Conservation (phyloP, 2,113 vertebrate genomes). For the Anas platyrhynchos region DNA sequence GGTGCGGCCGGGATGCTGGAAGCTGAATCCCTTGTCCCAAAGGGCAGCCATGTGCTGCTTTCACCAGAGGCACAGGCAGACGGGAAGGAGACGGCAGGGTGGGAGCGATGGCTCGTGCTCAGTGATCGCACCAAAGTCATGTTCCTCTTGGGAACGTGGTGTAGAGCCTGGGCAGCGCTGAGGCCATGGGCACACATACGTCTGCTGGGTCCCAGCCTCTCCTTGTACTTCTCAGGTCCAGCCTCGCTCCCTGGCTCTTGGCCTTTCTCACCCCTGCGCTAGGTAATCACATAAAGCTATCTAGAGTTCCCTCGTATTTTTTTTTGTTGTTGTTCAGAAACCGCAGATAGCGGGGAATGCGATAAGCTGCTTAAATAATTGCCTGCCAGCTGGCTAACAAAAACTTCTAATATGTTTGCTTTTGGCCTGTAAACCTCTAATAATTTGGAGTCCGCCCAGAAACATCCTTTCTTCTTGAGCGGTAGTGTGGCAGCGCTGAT, state of each 20-base stretch:
- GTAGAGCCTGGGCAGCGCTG: neutral
- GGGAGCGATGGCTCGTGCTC: neutral
- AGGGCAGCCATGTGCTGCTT: conserved; percentile 27
- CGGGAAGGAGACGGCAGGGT: neutral
- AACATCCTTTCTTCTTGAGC: conserved; percentile 8
- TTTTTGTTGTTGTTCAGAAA: neutral
- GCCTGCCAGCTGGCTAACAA: conserved; percentile 34
- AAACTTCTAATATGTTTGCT: conserved; percentile 55
- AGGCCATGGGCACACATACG: neutral
- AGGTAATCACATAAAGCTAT: neutral
- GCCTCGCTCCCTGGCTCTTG: neutral
- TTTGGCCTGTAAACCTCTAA: conserved; percentile 51
- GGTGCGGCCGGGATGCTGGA: neutral
- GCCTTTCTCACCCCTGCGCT: neutral
- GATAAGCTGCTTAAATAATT: conserved; percentile 56
- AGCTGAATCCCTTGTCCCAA: conserved; percentile 38
- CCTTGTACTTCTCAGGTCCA: neutral
- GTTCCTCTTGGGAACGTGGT: neutral
- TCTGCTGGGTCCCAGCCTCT: neutral
- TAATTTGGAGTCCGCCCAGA: conserved; percentile 36
- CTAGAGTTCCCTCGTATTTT: neutral
- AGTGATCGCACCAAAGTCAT: neutral
- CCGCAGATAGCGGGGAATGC: neutral
- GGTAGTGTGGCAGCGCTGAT: conserved; percentile 1
- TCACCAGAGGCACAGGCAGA: conserved; percentile 41